phyloP scores from a whole-genome alignment of 92 coral and sea anemone genomes.

The Epizoanthus stellaris region DNA sequence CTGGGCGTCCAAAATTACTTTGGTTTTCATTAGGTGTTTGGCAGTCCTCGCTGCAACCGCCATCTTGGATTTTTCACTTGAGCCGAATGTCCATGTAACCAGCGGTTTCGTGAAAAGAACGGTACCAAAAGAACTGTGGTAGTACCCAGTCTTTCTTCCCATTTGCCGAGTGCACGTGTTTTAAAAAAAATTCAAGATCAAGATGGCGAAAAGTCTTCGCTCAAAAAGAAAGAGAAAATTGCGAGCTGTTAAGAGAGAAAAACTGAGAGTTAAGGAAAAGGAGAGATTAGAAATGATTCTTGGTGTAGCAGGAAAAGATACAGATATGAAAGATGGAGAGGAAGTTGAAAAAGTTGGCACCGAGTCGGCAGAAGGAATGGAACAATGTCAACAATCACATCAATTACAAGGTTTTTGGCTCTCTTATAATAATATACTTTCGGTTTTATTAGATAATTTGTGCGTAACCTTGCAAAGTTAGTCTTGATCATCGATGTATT shows the following conservation, averaged over 20 bases:
- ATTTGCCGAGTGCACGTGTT: constrained; percentile 55
- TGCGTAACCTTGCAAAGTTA: neutral
- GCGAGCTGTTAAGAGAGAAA: constrained; percentile 83
- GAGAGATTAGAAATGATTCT: constrained; percentile 69
- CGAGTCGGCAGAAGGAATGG: constrained; percentile 36
- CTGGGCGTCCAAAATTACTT: constrained; percentile 76
- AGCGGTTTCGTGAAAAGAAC: too few relatives aligned
- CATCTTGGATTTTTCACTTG: constrained; percentile 58
- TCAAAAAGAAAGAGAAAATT: constrained; percentile 91
- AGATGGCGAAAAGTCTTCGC: constrained; percentile 98
- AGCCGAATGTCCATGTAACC: neutral
- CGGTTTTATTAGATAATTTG: neutral
- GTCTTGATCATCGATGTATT: neutral
- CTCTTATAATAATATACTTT: too few relatives aligned
- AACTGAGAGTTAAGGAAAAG: constrained; percentile 79
- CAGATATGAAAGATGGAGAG: constrained; percentile 61
- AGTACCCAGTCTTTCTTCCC: constrained; percentile 36
- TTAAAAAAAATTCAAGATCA: constrained; percentile 7
- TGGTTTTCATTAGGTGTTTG: constrained; percentile 59
- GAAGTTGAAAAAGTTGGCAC: constrained; percentile 24
- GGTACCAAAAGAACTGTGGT: too few relatives aligned
- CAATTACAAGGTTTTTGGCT: constrained; percentile 6
- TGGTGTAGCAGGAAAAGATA: constrained; percentile 69
- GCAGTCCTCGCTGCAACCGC: constrained; percentile 88
- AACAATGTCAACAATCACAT: too few relatives aligned